Conservation (phyloP, 2,113 vertebrate species). For the Parus major region DNA sequence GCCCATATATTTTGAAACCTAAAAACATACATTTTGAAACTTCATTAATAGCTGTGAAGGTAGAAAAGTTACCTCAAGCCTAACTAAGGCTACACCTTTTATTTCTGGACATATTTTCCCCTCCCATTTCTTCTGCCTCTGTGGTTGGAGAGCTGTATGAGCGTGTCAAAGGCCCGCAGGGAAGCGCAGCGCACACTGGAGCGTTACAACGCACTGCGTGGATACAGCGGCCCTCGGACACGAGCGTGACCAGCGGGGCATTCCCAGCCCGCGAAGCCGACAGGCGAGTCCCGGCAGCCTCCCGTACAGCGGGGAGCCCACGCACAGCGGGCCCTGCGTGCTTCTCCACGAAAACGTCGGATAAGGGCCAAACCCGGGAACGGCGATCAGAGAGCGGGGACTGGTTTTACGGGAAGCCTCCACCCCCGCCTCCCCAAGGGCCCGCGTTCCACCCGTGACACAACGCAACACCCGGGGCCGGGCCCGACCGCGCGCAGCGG, state of each 20-base stretch:
- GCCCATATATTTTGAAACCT: accelerated
- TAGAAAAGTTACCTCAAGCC: not conserved
- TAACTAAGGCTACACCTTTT: not conserved
- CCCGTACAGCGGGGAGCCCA: accelerated
- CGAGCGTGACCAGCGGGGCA: accelerated
- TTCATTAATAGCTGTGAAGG: not conserved
- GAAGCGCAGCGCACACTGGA: accelerated
- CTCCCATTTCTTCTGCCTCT: not conserved
- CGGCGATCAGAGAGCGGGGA: accelerated
- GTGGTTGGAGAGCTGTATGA: accelerated
- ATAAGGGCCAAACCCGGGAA: accelerated
- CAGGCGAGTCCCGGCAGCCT: accelerated
- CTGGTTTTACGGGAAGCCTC: not conserved
- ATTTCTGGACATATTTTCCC: not conserved
- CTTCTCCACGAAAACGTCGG: accelerated
- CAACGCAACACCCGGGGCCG: not conserved
- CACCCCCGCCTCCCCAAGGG: no score
- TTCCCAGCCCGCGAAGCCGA: accelerated
- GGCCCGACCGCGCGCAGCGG: not conserved
- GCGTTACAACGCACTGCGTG: accelerated
- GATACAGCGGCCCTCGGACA: accelerated
- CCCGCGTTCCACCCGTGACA: not conserved
- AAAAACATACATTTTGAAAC: not conserved
- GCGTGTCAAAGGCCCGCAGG: accelerated
- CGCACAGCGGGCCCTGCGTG: accelerated